phyloP scores from a whole-genome alignment of 2,113 vertebrate genomes.

The Cryptomyrus ogoouensis region DNA sequence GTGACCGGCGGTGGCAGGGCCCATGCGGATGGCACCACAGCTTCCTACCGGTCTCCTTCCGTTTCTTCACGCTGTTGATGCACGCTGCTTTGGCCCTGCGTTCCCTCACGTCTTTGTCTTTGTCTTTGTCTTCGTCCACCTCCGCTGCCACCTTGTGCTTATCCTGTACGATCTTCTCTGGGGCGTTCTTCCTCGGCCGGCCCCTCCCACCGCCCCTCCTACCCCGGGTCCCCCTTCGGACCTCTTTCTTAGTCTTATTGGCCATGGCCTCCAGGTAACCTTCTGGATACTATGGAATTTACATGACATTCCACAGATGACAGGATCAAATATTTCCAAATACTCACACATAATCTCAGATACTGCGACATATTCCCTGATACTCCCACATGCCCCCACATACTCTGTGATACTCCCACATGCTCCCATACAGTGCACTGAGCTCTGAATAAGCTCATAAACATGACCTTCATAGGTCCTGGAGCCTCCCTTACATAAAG shows the following conservation, averaged over 20 bases:
- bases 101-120: not conserved
- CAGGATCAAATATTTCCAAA: not conserved
- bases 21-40: not conserved
- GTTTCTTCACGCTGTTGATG: not conserved
- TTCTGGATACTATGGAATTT: constrained; percentile 77
- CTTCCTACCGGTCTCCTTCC: not conserved
- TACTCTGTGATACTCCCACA: not conserved
- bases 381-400: not conserved
- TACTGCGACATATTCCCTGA: not conserved
- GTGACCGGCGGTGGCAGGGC: not conserved
- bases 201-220: constrained; percentile 63
- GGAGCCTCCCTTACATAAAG: not conserved
- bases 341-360: not conserved
- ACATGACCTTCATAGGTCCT: not conserved
- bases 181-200: constrained; percentile 55
- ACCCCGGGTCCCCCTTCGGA: constrained; percentile 50
- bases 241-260: constrained; percentile 85
- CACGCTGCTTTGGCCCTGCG: not conserved
- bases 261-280: constrained; percentile 90
- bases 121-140: constrained; percentile 15
- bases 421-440: not conserved
- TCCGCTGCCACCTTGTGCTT: constrained; percentile 41
- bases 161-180: constrained; percentile 47
- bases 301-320: not conserved
- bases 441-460: not conserved